Conservation (phyloP, 1,140 invertebrate genomes). For the Stenopsyche tienmushanensis region DNA sequence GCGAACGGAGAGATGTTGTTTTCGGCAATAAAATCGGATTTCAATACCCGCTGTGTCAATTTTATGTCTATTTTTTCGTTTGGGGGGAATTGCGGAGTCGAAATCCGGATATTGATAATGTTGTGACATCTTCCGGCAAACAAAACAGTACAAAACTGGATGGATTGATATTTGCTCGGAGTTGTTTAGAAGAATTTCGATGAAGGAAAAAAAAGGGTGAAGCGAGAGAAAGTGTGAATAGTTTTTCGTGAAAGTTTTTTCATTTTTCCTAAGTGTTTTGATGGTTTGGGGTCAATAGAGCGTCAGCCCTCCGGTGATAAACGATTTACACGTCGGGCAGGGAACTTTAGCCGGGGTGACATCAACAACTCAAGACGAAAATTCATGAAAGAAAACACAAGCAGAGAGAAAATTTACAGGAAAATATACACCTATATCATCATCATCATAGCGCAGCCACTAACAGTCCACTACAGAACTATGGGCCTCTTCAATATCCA, state of each 20-base stretch:
- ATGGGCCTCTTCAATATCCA: no score
- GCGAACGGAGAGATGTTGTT: no score
- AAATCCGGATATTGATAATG: conserved; percentile 2
- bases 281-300: conserved; percentile 22
- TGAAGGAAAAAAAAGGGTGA: no score
- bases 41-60: no score
- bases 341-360: background rate
- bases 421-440: no score
- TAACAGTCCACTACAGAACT: no score
- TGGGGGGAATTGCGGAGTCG: no score
- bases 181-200: background rate
- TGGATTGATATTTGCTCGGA: background rate
- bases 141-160: background rate
- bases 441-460: no score
- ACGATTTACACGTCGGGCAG: conserved; percentile 10
- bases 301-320: conserved; percentile 15
- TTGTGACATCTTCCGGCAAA: background rate
- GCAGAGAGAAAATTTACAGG: no score
- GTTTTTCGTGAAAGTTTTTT: conserved; percentile 26
- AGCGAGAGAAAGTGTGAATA: background rate
- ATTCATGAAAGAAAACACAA: no score
- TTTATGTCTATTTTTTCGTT: no score
- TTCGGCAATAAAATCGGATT: no score
- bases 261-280: conserved; percentile 30
- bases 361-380: background rate